phyloP scores from a whole-genome alignment of 64 coral and sea anemone species.

The Platygyra sinensis region DNA sequence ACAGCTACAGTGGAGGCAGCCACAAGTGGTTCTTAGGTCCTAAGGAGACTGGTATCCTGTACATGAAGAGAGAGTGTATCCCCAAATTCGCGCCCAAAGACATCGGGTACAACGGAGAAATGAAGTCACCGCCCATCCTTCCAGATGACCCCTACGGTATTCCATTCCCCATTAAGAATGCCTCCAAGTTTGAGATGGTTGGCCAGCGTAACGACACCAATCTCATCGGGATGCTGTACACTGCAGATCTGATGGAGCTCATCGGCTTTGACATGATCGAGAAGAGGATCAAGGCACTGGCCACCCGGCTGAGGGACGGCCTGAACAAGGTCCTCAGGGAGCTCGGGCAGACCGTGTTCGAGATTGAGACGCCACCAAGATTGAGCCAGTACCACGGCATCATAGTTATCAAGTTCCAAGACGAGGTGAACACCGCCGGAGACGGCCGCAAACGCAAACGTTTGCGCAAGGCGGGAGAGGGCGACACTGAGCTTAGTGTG shows the following conservation, averaged over 20 bases:
- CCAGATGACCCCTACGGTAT: not conserved
- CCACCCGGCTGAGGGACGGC: not conserved
- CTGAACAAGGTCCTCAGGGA: not conserved
- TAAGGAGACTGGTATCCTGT: conserved; percentile 49
- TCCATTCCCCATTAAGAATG: not conserved
- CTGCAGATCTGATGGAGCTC: conserved; percentile 37
- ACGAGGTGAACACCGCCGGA: too few relatives aligned
- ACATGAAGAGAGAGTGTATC: conserved; percentile 38
- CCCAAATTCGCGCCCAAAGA: conserved; percentile 37
- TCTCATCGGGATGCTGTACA: conserved; percentile 24
- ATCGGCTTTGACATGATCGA: conserved; percentile 38
- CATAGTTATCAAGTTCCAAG: conserved; percentile 28
- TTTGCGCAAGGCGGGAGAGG: too few relatives aligned
- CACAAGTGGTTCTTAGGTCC: conserved; percentile 56
- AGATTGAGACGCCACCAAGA: conserved; percentile 1
- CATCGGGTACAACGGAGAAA: conserved; percentile 42
- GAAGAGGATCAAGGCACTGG: conserved; percentile 17
- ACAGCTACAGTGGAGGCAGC: conserved; percentile 28
- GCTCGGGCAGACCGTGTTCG: not conserved
- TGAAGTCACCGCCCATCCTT: conserved; percentile 2
- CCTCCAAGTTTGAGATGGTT: conserved; percentile 40
- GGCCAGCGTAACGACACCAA: conserved; percentile 39
- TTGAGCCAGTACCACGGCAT: not conserved
- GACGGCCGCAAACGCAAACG: not conserved
- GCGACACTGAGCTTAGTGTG: not conserved